Conservation (phyloP, 2,113 vertebrate genomes). For the Gallinago jamesoni region DNA sequence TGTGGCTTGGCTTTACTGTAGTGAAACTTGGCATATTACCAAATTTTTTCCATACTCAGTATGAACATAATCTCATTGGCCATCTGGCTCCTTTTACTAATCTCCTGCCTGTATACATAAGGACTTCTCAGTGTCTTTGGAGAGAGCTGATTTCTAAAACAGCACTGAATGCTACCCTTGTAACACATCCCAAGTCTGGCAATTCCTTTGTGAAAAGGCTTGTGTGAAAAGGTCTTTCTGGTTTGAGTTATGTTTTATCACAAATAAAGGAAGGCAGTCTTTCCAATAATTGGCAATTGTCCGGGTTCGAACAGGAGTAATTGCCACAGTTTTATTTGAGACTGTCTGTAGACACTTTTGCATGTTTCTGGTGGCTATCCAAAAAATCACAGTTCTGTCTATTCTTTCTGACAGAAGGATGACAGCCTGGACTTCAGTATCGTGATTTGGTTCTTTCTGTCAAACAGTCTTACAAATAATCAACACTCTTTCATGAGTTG, state of each 20-base stretch:
- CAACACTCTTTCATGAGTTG: background rate
- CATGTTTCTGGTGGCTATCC: background rate
- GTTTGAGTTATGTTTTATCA: background rate
- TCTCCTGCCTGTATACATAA: background rate
- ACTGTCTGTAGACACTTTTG: background rate
- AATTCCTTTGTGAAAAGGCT: background rate
- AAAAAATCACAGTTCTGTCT: background rate
- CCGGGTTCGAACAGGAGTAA: background rate
- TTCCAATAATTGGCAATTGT: background rate
- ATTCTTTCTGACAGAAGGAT: background rate
- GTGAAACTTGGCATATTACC: background rate
- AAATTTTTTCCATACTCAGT: background rate
- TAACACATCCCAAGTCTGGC: fast-evolving
- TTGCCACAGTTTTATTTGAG: background rate
- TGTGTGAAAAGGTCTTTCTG: background rate
- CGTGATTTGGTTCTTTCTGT: background rate
- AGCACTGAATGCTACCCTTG: fast-evolving
- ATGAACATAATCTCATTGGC: slow-evolving; percentile 29
- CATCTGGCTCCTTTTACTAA: slow-evolving; percentile 24
- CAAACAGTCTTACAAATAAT: background rate
- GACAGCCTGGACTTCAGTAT: background rate
- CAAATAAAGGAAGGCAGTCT: background rate
- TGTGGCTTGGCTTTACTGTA: background rate
- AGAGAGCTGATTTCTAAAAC: background rate
- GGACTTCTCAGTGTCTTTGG: background rate